Percentiles rank a stretch among this genome's conserved stretches.
phyloP scores from a whole-genome alignment of 1,140 invertebrate genomes.

The Heliconius nattereri region DNA sequence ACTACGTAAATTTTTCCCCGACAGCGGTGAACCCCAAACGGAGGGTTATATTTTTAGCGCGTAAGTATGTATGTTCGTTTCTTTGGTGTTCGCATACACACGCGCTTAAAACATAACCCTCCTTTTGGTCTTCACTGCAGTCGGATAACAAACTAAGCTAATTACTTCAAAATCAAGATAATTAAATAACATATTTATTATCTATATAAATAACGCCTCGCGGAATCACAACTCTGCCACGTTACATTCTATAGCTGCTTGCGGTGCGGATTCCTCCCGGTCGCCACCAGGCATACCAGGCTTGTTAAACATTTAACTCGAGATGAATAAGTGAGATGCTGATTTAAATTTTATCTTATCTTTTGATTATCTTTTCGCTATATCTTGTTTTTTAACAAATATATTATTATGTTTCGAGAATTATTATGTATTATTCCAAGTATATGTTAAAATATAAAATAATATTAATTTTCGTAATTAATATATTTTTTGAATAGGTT shows the following conservation, averaged over 20 bases:
- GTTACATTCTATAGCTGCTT: constrained; percentile 34
- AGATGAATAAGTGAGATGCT: constrained; percentile 7
- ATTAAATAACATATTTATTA: background rate
- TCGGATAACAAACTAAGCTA: too few species aligned
- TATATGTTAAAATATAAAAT: too few species aligned
- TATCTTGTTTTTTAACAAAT: background rate
- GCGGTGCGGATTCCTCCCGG: constrained; percentile 31
- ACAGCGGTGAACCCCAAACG: too few species aligned
- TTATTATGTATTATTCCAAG: background rate
- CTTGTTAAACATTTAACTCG: background rate
- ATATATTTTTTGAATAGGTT: too few species aligned
- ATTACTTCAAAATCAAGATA: too few species aligned
- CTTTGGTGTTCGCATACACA: too few species aligned
- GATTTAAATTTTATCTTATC: constrained; percentile 13
- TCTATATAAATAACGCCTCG: constrained; percentile 3
- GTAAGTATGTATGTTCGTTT: too few species aligned
- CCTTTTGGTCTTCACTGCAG: too few species aligned
- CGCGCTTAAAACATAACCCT: too few species aligned
- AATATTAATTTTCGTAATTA: too few species aligned
- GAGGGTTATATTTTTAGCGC: too few species aligned
- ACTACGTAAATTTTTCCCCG: too few species aligned
- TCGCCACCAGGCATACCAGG: constrained; percentile 1
- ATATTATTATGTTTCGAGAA: background rate
- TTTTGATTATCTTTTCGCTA: background rate
- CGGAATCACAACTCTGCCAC: background rate